Evolutionary conservation across 2,888 invertebrate genomes (phyloP).

Genomic region (Calliscelio sp.): DNA sequence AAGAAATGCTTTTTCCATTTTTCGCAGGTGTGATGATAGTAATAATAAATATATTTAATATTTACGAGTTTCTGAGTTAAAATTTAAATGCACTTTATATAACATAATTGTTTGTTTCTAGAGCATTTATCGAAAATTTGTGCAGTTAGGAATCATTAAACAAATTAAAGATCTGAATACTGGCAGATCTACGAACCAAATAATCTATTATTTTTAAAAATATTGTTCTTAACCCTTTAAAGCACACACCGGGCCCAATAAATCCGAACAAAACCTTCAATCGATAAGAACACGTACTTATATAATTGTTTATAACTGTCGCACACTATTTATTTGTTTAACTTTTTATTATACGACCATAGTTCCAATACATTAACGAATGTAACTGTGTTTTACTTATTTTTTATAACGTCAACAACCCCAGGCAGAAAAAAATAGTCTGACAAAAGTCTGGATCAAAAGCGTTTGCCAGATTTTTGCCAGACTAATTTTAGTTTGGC

Average conservation of each 20-base stretch:
- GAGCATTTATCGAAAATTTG: conserved; percentile 1
- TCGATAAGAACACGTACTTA: no score
- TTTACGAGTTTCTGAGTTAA: not conserved
- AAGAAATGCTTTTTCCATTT: conserved; percentile 21
- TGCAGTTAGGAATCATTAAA: not conserved
- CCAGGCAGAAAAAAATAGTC: no score
- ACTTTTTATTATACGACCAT: no score
- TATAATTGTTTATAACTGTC: no score
- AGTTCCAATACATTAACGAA: no score
- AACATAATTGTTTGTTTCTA: not conserved
- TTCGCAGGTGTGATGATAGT: conserved; percentile 19
- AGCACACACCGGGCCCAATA: no score
- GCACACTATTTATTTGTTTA: no score
- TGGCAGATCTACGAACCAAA: not conserved
- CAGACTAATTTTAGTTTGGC: no score
- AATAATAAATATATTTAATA: not conserved
- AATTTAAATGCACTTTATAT: not conserved
- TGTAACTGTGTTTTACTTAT: no score
- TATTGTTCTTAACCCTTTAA: not conserved
- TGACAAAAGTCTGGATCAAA: no score
- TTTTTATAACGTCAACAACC: no score
- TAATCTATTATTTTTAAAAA: not conserved
- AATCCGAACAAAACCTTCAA: not conserved
- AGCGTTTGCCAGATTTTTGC: no score
- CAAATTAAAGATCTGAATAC: not conserved